Percentiles rank a stretch among this genome's conserved stretches.
phyloP scores from a whole-genome alignment of 1,140 invertebrate species.

The Polypedilum pembai region DNA sequence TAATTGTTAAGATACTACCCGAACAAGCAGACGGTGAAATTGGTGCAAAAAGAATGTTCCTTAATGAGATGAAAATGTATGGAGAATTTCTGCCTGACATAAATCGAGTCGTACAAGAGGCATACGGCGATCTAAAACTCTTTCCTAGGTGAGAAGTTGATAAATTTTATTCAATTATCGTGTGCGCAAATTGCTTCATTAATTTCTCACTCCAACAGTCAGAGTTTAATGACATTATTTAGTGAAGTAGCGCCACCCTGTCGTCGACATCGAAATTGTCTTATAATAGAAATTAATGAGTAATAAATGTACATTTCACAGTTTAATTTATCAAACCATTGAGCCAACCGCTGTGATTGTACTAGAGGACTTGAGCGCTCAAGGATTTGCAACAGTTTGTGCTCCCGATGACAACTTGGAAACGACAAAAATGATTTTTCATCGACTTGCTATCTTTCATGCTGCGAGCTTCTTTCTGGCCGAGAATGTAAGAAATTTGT shows the following conservation, averaged over 20 bases:
- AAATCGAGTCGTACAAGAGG: not conserved
- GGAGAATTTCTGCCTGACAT: not conserved
- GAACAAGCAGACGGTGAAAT: not conserved
- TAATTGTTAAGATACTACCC: not conserved
- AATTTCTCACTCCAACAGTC: not conserved
- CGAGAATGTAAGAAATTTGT: not conserved
- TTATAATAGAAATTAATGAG: conserved; percentile 3
- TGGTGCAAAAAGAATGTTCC: not conserved
- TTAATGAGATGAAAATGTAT: conserved; percentile 18
- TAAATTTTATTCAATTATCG: not conserved
- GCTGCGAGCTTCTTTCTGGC: not conserved
- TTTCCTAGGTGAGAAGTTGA: conserved; percentile 1
- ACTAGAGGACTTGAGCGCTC: not conserved
- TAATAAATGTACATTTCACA: not conserved
- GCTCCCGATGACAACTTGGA: not conserved
- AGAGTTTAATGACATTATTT: too few relatives aligned
- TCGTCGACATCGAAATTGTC: not conserved
- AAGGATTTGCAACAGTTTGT: not conserved
- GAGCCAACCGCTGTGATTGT: not conserved
- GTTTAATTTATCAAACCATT: not conserved
- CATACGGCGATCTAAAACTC: not conserved
- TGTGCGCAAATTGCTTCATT: not conserved
- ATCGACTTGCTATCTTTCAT: not conserved
- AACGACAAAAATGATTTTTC: conserved; percentile 13
- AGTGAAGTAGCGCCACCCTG: too few relatives aligned